Percentiles rank a stretch among this genome's conserved stretches.
Conservation (phyloP, 2,797 vertebrate genomes). For the Diplodus sargus region DNA sequence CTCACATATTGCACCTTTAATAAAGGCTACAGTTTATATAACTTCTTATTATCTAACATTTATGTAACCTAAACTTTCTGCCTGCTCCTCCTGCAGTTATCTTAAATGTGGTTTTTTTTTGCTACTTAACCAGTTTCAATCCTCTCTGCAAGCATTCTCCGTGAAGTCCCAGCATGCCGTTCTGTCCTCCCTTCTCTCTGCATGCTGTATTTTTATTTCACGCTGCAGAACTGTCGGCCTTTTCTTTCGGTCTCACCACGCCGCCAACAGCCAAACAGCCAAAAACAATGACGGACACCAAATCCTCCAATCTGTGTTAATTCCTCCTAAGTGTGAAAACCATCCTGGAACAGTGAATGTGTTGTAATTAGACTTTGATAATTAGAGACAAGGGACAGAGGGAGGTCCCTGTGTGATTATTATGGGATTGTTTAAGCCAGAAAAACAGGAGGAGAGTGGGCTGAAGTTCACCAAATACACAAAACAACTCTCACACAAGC, state of each 20-base stretch:
- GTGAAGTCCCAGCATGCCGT: conserved; percentile 38
- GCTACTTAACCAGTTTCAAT: background rate
- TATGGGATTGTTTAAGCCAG: conserved; percentile 72
- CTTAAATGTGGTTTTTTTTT: conserved; percentile 1
- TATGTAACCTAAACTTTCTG: background rate
- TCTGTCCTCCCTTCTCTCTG: conserved; percentile 36
- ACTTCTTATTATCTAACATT: background rate
- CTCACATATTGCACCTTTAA: too few species aligned
- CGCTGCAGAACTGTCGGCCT: conserved; percentile 1
- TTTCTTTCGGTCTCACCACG: conserved; percentile 27
- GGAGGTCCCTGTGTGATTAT: conserved; percentile 74
- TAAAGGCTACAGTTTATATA: too few species aligned
- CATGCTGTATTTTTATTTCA: conserved; percentile 21
- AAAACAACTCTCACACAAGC: conserved; percentile 33
- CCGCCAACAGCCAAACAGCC: conserved; percentile 44
- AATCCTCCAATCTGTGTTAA: conserved; percentile 75
- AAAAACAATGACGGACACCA: conserved; percentile 65
- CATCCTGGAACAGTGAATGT: conserved; percentile 68
- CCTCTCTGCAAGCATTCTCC: conserved; percentile 12
- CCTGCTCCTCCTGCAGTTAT: background rate
- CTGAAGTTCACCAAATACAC: conserved; percentile 60
- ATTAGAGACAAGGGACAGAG: conserved; percentile 72
- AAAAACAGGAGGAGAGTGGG: conserved; percentile 78
- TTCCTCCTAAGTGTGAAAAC: conserved; percentile 71
- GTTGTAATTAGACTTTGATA: conserved; percentile 78